Percentiles rank a stretch among this genome's conserved stretches.
These are phyloP conservation scores for Anolis sagrei DNA, from an alignment of 2,113 vertebrate genomes.

Conservation along the genomic window DNA sequence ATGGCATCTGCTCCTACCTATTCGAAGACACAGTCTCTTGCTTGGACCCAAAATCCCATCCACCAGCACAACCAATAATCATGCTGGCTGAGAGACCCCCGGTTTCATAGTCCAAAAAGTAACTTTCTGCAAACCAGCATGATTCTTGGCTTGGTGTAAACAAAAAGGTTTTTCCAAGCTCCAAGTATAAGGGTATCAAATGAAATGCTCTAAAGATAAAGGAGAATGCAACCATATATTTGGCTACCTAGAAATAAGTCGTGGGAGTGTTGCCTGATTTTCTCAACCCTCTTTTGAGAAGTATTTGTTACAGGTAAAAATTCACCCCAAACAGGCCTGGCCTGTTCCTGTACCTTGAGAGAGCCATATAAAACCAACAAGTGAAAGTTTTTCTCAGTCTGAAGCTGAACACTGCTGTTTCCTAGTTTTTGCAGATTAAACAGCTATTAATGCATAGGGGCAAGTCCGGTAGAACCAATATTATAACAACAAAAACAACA, in stretches of 20 bases:
- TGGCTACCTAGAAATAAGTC: neutral
- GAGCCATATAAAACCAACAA: neutral
- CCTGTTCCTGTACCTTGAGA: constrained; percentile 7
- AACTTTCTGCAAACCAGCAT: too few species aligned
- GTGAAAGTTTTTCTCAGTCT: neutral
- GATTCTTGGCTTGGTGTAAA: neutral
- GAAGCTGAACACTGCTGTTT: neutral
- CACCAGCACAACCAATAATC: neutral
- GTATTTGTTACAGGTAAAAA: constrained; percentile 2
- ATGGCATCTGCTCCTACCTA: neutral
- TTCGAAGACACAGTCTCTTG: neutral
- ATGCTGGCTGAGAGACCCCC: too few species aligned
- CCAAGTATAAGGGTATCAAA: neutral
- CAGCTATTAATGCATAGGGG: neutral
- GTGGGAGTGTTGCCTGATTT: neutral
- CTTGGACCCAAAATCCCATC: neutral
- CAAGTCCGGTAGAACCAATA: neutral
- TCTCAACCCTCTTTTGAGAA: neutral
- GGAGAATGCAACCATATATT: neutral
- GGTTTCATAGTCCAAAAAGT: too few species aligned
- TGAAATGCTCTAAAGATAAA: neutral
- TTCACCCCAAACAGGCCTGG: neutral
- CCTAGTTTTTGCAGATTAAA: neutral
- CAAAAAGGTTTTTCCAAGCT: neutral
- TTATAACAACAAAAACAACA: too few species aligned